These are phyloP conservation scores for Gandaritis pyraliata DNA, from an alignment of 2,888 invertebrate genomes.

Conservation along the genomic window DNA sequence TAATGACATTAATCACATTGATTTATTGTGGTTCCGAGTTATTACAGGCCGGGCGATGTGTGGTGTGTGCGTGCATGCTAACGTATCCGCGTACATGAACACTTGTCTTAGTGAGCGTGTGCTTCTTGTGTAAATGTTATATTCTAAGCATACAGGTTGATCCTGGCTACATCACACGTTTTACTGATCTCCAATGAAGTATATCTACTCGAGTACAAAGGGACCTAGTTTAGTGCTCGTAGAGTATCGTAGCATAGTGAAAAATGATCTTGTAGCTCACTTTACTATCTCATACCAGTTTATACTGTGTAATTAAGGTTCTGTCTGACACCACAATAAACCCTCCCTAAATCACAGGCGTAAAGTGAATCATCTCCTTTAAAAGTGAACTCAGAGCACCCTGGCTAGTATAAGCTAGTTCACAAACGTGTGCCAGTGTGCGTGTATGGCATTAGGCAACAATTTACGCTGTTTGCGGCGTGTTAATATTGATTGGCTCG, in stretches of 20 bases:
- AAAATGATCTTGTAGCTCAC: too few relatives aligned
- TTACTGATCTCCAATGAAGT: neutral
- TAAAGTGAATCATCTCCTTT: constrained; percentile 15
- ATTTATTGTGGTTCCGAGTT: constrained; percentile 85
- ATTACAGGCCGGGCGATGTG: constrained; percentile 78
- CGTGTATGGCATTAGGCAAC: constrained; percentile 82
- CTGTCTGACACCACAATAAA: neutral
- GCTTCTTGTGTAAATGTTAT: constrained; percentile 78
- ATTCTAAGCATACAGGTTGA: constrained; percentile 68
- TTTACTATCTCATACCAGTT: too few relatives aligned
- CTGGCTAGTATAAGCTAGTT: constrained; percentile 65
- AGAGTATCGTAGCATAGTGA: too few relatives aligned
- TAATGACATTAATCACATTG: constrained; percentile 85
- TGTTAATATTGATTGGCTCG: constrained; percentile 85
- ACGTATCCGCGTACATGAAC: constrained; percentile 49
- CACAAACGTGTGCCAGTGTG: constrained; percentile 65
- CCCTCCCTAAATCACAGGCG: neutral
- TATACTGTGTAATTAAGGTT: too few relatives aligned
- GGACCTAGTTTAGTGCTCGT: too few relatives aligned
- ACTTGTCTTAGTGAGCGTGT: constrained; percentile 56
- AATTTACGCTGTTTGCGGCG: constrained; percentile 85
- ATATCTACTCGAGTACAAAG: neutral
- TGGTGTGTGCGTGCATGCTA: constrained; percentile 65
- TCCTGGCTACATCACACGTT: constrained; percentile 48
- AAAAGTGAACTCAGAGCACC: constrained; percentile 48